Base-by-base conservation (phyloP, 2,797 vertebrate species). In the Dromococcyx pavoninus region DNA sequence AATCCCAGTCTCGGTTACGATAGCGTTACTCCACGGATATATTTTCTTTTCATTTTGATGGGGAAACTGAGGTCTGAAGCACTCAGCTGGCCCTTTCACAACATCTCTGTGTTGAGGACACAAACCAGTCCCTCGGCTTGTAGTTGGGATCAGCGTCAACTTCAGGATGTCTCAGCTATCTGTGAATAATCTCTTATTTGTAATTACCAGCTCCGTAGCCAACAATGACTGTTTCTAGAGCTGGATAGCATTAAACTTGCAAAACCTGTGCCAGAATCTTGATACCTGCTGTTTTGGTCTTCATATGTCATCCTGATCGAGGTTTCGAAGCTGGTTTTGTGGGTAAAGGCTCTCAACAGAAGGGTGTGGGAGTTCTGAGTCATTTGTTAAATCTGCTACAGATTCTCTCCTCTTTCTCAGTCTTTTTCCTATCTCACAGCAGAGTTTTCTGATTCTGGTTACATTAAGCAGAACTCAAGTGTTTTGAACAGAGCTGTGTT, bases 271-370 rank as follows among this genome's bases (percentile, higher is more conserved):
- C 92, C 90, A 91, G 35, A 71, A 53, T 35, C 51, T 53, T 5
- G 57, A 5, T 92, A 93, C 94, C 91, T 95, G 95, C 93, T 95
- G 95, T 41, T 94, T 66, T 83, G 88, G 73, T 81, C 72, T 41
- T 28, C 2, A 7, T 58, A 21, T 62, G 79, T 75, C 82, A 28
- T 46, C 69, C 66, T 2, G 16, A 18, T 10, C 24, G 4, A 28
- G 75, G 86, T 5, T 53, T 5, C 48, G 11, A 93, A 81, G 46
- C 69, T 86, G 84, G 37, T 14, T 8, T 17, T 39, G 51, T 61
- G 65, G 44, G 65, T 37, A 62, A 84, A 39, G 50, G 73, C 22
- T 84, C 65, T 56, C 41, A 28, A 18, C 9, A 33, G 33, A 44
- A 67, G 89, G 88, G 77, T 69, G 93, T 44, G 84, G 82, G 62